Evolutionary conservation across 2,888 invertebrate species (phyloP), one percentile per base, ranked within the genome.

Genomic region (Platerodrilus igneus): DNA sequence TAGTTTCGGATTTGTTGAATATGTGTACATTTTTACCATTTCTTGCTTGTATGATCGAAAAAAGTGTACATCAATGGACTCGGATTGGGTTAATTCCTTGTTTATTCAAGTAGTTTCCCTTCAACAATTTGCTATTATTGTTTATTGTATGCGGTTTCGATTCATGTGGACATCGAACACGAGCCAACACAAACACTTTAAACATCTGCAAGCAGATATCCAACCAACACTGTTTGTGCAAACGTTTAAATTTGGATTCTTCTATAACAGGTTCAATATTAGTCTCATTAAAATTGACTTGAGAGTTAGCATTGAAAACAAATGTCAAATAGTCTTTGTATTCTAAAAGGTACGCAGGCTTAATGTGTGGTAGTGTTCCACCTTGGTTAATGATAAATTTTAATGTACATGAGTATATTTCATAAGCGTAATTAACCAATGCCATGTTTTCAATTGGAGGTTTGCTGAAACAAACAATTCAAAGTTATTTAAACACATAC

Each of bases 131-230:
- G n/a, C n/a, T n/a, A n/a, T n/a, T n/a, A n/a, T n/a, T n/a, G n/a
- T n/a, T n/a, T n/a, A n/a, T n/a, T n/a, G n/a, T n/a, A n/a, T n/a
- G n/a, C n/a, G n/a, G n/a, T n/a, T n/a, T n/a, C n/a, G n/a, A n/a
- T n/a, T n/a, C n/a, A n/a, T n/a, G n/a, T n/a, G 33, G 36, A 17
- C 53, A 35, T 22, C 47, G 46, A 14, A 73, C 69, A 48, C 71
- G 67, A 8, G 68, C 68, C 54, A 78, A 62, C 4, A 76, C 62
- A 26, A 78, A 73, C 11, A 72, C 70, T 62, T 78, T 79, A 52
- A 75, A 79, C 23, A 73, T 75, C 62, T 79, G 79, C 36, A 80
- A 58, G 50, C 79, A 67, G 18, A 81, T 63, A 55, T 81, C 81
- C 11, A 80, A 52, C 81, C 81, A 81, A 44, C 70, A 69, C 48